Evolutionary conservation across 2,888 invertebrate genomes (phyloP), one percentile per base, ranked within the genome.

Genomic region (Harmothoe impar): DNA sequence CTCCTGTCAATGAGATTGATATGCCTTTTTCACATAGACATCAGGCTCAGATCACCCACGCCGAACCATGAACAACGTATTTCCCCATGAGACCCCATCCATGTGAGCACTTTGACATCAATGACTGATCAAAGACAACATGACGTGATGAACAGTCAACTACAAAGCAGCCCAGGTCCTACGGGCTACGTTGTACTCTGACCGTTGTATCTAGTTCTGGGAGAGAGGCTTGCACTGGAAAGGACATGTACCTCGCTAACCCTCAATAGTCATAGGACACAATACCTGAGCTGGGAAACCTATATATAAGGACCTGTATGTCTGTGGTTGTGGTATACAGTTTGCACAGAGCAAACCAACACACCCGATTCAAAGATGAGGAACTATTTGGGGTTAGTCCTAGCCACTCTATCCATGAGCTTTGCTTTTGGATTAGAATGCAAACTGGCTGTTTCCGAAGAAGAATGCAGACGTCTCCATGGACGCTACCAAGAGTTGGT

Each of bases 391-490:
- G 43, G 33, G 12, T 20, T 10, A 5, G 31, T 25, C 3, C 0
- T 81, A 10, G 17, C 5, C 31, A 1, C 25, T 31, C 31, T 81
- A 23, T 81, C 35, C 12, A 0, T 81, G 81, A 35, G 43, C 17
- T 0, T 81, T 81, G 33, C 81, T 35, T 3, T n/a, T 20, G 33
- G 81, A 20, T 81, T 81, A 43, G 81, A 81, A 23, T 81, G 81
- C 43, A 81, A 43, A 23, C 0, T 35, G 33, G 35, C 35, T 12
- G 15, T 81, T 7, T 81, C 81, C 15, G 35, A 81, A 35, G 23
- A 81, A 23, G 15, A 81, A 15, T 81, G 81, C 25, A 35, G 33
- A 5, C 81, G 25, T 17, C 43, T 81, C 1, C 81, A 81, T 43
- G 43, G 35, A 23, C 33, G 43, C 23, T 81, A 81, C 25, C n/a